Evolutionary conservation across 2,113 vertebrate genomes (phyloP).

Genomic region (Clupea harengus): DNA sequence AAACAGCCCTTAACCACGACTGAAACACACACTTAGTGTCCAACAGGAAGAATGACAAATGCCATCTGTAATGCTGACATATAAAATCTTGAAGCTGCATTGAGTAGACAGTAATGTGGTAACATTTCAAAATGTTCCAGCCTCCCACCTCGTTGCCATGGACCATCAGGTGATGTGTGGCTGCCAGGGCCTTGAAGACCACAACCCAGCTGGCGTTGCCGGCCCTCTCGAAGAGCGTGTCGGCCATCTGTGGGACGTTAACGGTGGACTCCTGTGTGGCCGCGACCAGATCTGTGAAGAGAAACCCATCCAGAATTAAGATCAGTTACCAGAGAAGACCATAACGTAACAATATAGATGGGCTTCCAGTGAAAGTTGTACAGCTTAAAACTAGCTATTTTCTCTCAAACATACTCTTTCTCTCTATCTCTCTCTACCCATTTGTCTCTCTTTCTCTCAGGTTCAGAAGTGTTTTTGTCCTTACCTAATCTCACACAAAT

Average conservation of each 20-base stretch:
- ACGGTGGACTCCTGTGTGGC: conserved; percentile 97
- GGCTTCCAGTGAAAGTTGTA: neutral
- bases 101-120: neutral
- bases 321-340: neutral
- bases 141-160: conserved; percentile 93
- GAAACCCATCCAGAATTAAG: neutral
- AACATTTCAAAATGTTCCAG: neutral
- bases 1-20: neutral
- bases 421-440: neutral
- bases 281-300: conserved; percentile 87
- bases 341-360: neutral
- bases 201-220: conserved; percentile 99
- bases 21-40: neutral
- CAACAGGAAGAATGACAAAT: neutral
- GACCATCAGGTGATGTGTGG: conserved; percentile 98
- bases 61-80: neutral
- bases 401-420: neutral
- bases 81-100: neutral
- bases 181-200: conserved; percentile 97
- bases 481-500: too few species aligned
- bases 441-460: neutral
- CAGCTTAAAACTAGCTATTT: neutral
- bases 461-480: neutral
- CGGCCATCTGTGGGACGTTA: conserved; percentile 94
- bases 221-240: conserved; percentile 95